Conservation (phyloP, 2,113 vertebrate species). For the Psilopsiagon aurifrons region DNA sequence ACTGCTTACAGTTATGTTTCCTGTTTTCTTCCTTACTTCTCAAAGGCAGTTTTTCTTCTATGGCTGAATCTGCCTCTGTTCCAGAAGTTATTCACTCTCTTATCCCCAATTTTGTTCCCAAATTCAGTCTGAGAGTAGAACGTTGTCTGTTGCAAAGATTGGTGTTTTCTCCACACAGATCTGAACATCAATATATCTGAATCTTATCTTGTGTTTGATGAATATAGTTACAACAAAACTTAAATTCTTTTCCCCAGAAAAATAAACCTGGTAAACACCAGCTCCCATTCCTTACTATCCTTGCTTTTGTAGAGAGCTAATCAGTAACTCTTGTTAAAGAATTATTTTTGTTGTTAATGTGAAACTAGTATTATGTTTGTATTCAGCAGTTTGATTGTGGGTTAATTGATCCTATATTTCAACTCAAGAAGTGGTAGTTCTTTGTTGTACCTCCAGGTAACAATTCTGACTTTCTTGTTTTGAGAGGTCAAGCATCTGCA, state of each 20-base stretch:
- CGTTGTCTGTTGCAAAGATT: not conserved
- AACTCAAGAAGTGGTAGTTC: not conserved
- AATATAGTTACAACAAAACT: not conserved
- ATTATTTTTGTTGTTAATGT: not conserved
- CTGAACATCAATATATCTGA: not conserved
- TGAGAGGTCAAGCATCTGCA: not conserved
- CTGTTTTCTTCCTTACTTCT: not conserved
- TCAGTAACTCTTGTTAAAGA: not conserved
- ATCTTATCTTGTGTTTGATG: not conserved
- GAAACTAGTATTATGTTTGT: not conserved
- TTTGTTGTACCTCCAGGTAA: accelerated
- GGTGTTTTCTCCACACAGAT: accelerated
- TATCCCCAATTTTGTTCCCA: accelerated
- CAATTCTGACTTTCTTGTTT: not conserved
- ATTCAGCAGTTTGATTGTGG: not conserved
- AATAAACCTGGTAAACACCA: not conserved
- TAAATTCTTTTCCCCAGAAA: not conserved
- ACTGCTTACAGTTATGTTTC: not conserved
- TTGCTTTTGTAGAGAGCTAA: not conserved
- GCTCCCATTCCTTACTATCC: not conserved
- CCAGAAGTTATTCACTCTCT: accelerated
- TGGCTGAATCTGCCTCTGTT: not conserved
- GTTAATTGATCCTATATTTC: not conserved
- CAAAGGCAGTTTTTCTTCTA: not conserved
- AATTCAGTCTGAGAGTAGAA: not conserved